Percentiles rank a stretch among this genome's conserved stretches.
Evolutionary conservation across 2,888 invertebrate genomes (phyloP).

Genomic region (Nomada ruficornis): DNA sequence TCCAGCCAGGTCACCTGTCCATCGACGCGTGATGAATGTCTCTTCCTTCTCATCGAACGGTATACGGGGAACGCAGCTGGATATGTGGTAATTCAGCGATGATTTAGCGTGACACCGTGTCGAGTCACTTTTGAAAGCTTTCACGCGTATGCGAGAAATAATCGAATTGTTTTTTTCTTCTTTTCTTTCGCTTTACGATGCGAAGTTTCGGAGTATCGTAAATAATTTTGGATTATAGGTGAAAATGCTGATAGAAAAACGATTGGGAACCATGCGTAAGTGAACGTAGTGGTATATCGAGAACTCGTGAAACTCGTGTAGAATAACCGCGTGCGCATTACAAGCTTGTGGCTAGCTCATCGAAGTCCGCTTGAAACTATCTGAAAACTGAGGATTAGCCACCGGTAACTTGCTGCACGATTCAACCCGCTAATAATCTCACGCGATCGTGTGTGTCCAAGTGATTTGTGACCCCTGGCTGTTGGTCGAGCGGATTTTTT

Average conservation of each 20-base stretch:
- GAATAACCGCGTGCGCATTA: slow-evolving; percentile 28
- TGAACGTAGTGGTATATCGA: slow-evolving; percentile 13
- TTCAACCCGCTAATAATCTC: slow-evolving; percentile 37
- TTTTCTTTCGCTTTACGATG: no score
- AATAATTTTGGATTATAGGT: no score
- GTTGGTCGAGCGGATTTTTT: background rate
- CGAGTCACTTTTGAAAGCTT: slow-evolving; percentile 26
- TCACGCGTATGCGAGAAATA: background rate
- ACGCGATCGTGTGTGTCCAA: slow-evolving; percentile 32
- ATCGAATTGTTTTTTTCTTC: no score
- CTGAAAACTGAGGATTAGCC: slow-evolving; percentile 50
- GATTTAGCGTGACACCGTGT: slow-evolving; percentile 43
- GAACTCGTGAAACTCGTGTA: background rate
- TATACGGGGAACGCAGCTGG: slow-evolving; percentile 6
- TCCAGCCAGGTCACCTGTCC: background rate
- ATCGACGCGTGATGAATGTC: slow-evolving; percentile 6
- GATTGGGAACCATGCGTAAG: no score
- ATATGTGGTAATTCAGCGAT: slow-evolving; percentile 40
- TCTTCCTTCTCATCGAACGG: background rate
- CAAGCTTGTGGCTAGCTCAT: slow-evolving; percentile 55
- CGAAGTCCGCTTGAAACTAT: slow-evolving; percentile 29
- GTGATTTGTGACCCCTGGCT: background rate
- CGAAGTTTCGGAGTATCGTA: no score
- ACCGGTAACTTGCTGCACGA: slow-evolving; percentile 44
- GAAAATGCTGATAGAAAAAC: no score